Evolutionary conservation across 2,113 vertebrate genomes (phyloP), one percentile per base, ranked within the genome.

Genomic region (Fukomys damarensis): DNA sequence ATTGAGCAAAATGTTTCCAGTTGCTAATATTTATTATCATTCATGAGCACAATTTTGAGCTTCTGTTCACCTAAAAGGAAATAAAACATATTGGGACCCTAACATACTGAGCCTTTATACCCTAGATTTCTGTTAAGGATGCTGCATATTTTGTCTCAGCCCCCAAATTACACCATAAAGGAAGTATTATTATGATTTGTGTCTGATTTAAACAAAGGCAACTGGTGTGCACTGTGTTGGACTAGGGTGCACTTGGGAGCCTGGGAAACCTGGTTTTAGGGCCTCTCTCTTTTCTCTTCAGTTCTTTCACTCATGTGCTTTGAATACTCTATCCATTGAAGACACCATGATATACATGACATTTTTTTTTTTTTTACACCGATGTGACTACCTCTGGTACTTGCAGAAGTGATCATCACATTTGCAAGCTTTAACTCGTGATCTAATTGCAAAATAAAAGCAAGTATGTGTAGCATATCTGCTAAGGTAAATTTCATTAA

Each of bases 21-120:
- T 38, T 92, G 59, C 74, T 87, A 88, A 94, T 84, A 66, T 12
- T 4, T 74, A 52, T 76, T 79, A 54, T 3, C 35, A 82, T 16
- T 13, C 6, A 68, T 43, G 54, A 30, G 17, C 9, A 86, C 8
- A 72, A 54, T n/a, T 54, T 59, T 86, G 17, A 92, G 59, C 0
- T 68, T 52, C 5, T 92, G 89, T 77, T 12, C 35, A 38, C 20
- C 20, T 46, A 76, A 92, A 35, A 35, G 32, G 43, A 96, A 91
- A 92, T 5, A 87, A 10, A 94, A 46, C 65, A 58, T 38, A 77
- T 30, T 14, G 56, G 30, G 17, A 2, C 2, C 2, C 11, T 92
- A 87, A 59, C 7, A 46, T 80, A 56, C 14, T 52, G 22, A 65
- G 3, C 0, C 1, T 56, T 46, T 86, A 63, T n/a, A 35, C 19